Base-by-base conservation (phyloP, 2,888 invertebrate genomes). In the Pimpla rufipes region DNA sequence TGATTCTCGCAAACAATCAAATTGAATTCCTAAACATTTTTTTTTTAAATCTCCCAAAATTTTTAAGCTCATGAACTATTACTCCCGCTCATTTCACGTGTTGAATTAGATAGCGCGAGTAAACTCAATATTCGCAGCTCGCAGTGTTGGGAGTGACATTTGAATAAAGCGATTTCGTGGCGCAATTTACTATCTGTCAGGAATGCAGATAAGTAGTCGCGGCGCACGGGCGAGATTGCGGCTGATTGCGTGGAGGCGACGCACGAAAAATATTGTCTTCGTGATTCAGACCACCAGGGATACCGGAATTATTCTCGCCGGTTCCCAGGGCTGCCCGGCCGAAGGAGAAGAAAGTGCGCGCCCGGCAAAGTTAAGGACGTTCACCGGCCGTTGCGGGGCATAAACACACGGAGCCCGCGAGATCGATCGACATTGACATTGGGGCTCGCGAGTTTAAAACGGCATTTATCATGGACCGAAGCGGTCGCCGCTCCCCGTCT, bases 371-470 rank as follows among this genome's bases (percentile, higher is more conserved):
- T 29, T 66, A 81, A 73, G 73, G 67, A 77, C 81, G 77, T 68
- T 81, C 55, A 73, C 73, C 37, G 66, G 67, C 70, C 59, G 73
- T 68, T 67, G 42, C 40, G 71, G 40, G 47, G 57, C 47, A 64
- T 66, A 57, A 23, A 71, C 64, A 59, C 45, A 13, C 47, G 55
- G 79, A 75, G 79, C 57, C 57, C 57, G 57, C n/a, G 81, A 74
- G 77, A 81, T 81, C 78, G 42, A 66, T 75, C 78, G 84, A 66
- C 81, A 84, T 84, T 84, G 84, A 84, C 84, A 84, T 84, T 84
- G 81, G 37, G 7, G 11, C 13, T 11, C 35, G 10, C 66, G 66
- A 64, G 62, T 50, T 80, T 62, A 16, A 77, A 77, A 70, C 59
- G 62, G 29, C 59, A 42, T 59, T 45, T 23, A 29, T 29, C 18